Percentiles rank a stretch among this genome's conserved stretches.
These are phyloP conservation scores for Molorchus minor DNA, from an alignment of 2,888 invertebrate species.

Conservation along the genomic window DNA sequence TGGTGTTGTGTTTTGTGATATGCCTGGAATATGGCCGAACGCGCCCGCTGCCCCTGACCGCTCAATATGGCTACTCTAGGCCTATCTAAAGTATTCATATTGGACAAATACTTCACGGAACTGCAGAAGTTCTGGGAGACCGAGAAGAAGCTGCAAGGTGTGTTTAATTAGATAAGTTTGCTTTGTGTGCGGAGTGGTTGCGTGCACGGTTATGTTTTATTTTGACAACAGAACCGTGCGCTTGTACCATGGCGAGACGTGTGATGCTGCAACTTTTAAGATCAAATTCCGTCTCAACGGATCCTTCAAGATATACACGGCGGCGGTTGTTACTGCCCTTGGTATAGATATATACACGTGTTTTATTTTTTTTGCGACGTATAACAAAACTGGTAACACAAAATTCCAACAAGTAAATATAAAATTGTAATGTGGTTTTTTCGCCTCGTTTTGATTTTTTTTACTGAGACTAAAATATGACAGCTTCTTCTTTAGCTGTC, in stretches of 20 bases:
- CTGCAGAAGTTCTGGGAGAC: slow-evolving; percentile 97
- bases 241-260: background rate
- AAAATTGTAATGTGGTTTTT: no score
- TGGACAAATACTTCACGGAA: slow-evolving; percentile 97
- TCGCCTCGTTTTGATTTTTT: no score
- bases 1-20: slow-evolving; percentile 38
- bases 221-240: background rate
- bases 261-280: no score
- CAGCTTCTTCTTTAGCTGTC: no score
- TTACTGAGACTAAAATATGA: no score
- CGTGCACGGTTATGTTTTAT: slow-evolving; percentile 14
- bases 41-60: slow-evolving; percentile 47
- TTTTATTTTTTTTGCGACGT: no score
- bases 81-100: slow-evolving; percentile 95
- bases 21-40: slow-evolving; percentile 56
- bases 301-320: no score
- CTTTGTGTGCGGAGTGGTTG: slow-evolving; percentile 16
- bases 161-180: slow-evolving; percentile 54
- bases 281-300: no score
- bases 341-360: no score
- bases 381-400: no score
- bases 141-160: slow-evolving; percentile 95
- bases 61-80: slow-evolving; percentile 90
- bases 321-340: no score
- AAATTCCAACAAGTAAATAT: no score